These are phyloP conservation scores for Nasonia giraulti DNA, from an alignment of 1,140 invertebrate genomes.

Conservation along the genomic window DNA sequence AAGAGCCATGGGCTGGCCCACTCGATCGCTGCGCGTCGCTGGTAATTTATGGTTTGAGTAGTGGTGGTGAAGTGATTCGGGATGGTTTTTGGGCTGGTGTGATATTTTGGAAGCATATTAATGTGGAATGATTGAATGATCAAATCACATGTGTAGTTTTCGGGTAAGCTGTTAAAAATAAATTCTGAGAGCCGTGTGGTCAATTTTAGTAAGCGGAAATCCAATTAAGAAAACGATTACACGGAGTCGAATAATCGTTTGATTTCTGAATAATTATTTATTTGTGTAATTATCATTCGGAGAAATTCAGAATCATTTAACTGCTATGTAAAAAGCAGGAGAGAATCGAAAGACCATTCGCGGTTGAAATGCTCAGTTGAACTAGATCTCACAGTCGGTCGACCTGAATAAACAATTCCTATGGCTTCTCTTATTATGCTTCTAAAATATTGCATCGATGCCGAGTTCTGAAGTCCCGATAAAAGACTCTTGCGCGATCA, in stretches of 20 bases:
- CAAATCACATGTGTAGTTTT: background rate
- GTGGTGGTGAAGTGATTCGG: background rate
- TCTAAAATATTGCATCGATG: background rate
- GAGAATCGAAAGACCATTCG: background rate
- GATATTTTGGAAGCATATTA: background rate
- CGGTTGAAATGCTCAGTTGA: background rate
- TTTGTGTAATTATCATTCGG: background rate
- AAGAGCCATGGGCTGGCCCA: background rate
- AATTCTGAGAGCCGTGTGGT: too few relatives aligned
- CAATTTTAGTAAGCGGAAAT: too few relatives aligned
- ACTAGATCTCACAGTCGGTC: background rate
- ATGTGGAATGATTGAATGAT: background rate
- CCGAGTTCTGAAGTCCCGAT: background rate
- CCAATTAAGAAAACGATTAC: background rate
- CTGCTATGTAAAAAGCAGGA: background rate
- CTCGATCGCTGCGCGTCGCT: background rate
- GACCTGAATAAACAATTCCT: background rate
- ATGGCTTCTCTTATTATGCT: background rate
- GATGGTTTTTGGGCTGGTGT: background rate
- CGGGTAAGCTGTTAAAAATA: background rate
- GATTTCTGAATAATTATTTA: background rate
- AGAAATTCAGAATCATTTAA: background rate
- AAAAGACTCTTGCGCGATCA: background rate
- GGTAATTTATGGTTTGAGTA: constrained; percentile 26
- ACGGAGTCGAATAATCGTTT: background rate